Evolutionary conservation across 2,888 invertebrate species (phyloP).

Genomic region (Diplolepis rosae): DNA sequence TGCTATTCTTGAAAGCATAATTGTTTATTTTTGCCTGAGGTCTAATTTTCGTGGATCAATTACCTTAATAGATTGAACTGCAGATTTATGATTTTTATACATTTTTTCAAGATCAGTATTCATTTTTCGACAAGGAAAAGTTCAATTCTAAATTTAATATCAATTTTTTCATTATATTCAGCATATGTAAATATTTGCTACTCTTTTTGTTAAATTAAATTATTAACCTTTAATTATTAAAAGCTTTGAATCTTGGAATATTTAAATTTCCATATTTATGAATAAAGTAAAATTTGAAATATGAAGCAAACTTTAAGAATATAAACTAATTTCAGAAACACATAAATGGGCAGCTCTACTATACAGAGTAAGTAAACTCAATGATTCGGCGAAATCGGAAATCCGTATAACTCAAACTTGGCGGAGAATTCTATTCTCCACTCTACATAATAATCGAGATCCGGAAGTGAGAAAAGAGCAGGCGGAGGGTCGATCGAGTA

Average conservation of each 20-base stretch:
- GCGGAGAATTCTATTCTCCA: background rate
- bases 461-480: background rate
- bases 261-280: background rate
- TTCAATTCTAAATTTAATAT: too few species aligned
- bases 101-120: too few species aligned
- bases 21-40: too few species aligned
- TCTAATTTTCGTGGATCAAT: too few species aligned
- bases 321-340: background rate
- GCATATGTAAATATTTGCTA: too few species aligned
- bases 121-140: too few species aligned
- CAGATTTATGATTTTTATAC: too few species aligned
- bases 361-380: background rate
- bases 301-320: background rate
- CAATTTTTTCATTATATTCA: too few species aligned
- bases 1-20: too few species aligned
- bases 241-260: background rate
- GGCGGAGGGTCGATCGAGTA: background rate
- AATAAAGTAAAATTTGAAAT: background rate
- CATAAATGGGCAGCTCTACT: background rate
- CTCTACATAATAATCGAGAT: conserved; percentile 4
- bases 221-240: too few species aligned
- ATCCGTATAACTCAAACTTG: background rate
- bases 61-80: too few species aligned
- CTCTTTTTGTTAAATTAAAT: too few species aligned
- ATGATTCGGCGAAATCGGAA: background rate